Evolutionary conservation across 1,140 invertebrate genomes (phyloP).

Genomic region (Neoseiulus cucumeris): DNA sequence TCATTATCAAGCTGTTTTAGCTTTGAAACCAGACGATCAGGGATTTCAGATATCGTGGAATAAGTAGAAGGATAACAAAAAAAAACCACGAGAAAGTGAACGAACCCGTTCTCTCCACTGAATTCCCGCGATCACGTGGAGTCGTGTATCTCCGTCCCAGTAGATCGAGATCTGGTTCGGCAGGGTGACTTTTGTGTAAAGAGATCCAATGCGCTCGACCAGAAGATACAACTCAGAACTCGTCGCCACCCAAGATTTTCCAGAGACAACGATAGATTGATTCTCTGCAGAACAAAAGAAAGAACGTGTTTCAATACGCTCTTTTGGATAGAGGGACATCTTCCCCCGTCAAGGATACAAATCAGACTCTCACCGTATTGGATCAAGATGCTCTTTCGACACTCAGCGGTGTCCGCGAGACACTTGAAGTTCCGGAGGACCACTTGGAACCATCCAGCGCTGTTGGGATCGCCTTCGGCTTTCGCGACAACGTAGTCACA

Average conservation of each 20-base stretch:
- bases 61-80: not conserved
- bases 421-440: not conserved
- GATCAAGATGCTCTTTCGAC: not conserved
- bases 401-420: not conserved
- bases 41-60: no score
- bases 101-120: conserved; percentile 47
- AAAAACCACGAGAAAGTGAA: no score
- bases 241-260: no score
- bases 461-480: conserved; percentile 28
- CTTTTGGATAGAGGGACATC: no score
- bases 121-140: conserved; percentile 51
- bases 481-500: conserved; percentile 66
- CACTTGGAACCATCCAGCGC: not conserved
- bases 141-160: conserved; percentile 63
- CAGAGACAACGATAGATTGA: no score
- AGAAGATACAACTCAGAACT: no score
- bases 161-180: conserved; percentile 27
- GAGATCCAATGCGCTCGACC: not conserved
- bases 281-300: no score
- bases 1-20: no score
- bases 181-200: not conserved
- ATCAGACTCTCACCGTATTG: not conserved
- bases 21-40: no score
- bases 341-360: no score
- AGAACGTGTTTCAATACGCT: no score